Conservation (phyloP, 2,888 invertebrate species). For the Protodeltote pygarga region DNA sequence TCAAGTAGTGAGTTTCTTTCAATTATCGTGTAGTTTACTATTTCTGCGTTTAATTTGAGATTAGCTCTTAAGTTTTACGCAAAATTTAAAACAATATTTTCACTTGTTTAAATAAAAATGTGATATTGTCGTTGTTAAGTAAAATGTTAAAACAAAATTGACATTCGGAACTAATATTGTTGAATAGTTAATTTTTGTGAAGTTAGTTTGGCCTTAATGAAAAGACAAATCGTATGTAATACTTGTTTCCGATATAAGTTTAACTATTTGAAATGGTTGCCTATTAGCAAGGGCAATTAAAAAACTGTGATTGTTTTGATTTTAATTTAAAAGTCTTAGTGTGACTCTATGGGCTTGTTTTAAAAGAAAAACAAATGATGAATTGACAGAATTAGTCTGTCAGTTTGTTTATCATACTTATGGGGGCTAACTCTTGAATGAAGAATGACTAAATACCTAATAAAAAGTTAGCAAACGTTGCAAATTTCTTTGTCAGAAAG, state of each 20-base stretch:
- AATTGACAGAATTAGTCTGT: too few relatives aligned
- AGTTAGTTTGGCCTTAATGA: slow-evolving; percentile 13
- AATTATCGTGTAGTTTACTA: slow-evolving; percentile 26
- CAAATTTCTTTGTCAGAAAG: too few relatives aligned
- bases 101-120: slow-evolving; percentile 36
- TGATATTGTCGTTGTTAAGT: slow-evolving; percentile 38
- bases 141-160: slow-evolving; percentile 27
- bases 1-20: slow-evolving; percentile 33
- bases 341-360: too few relatives aligned
- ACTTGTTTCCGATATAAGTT: slow-evolving; percentile 12
- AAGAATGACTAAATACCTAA: too few relatives aligned
- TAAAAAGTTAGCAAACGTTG: too few relatives aligned
- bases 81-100: slow-evolving; percentile 17
- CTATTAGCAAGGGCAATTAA: neutral
- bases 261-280: neutral
- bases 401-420: too few relatives aligned
- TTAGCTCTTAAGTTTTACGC: slow-evolving; percentile 4
- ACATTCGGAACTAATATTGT: slow-evolving; percentile 21
- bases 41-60: slow-evolving; percentile 3
- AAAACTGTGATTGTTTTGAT: neutral
- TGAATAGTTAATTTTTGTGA: slow-evolving; percentile 6
- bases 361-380: too few relatives aligned
- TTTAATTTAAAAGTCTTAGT: neutral
- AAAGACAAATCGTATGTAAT: slow-evolving; percentile 12
- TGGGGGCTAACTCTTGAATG: too few relatives aligned